These are phyloP conservation scores for Chlorops oryzae DNA, from an alignment of 1,140 invertebrate species.

Conservation along the genomic window DNA sequence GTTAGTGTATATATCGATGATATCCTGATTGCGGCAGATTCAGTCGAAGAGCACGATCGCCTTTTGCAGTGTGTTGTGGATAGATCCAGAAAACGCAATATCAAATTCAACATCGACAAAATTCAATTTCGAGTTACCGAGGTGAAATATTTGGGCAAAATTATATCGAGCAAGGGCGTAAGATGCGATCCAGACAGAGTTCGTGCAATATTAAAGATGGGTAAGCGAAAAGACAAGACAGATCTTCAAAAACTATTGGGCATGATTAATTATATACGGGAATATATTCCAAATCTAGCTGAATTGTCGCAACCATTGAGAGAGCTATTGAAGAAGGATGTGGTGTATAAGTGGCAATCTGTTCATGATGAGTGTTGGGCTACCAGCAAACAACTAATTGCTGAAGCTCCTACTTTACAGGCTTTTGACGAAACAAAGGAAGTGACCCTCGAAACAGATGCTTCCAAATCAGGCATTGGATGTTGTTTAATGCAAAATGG, in stretches of 20 bases:
- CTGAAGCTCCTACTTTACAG: slow-evolving; percentile 20
- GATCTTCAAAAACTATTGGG: slow-evolving; percentile 31
- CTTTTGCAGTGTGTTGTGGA: too few relatives aligned
- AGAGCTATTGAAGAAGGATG: slow-evolving; percentile 23
- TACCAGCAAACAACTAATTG: slow-evolving; percentile 28
- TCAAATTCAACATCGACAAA: too few relatives aligned
- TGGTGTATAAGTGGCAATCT: slow-evolving; percentile 23
- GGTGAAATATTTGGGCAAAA: slow-evolving; percentile 35
- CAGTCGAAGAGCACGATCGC: too few relatives aligned
- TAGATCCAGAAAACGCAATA: too few relatives aligned
- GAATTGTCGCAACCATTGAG: slow-evolving; percentile 18
- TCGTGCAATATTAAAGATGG: slow-evolving; percentile 22
- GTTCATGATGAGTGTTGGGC: slow-evolving; percentile 24
- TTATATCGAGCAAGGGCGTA: slow-evolving; percentile 21
- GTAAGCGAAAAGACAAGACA: slow-evolving; percentile 23
- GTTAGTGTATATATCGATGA: too few relatives aligned
- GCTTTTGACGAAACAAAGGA: slow-evolving; percentile 26
- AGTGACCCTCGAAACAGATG: slow-evolving; percentile 32
- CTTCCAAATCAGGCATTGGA: slow-evolving; percentile 30
- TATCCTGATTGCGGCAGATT: too few relatives aligned
- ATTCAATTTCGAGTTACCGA: slow-evolving; percentile 19
- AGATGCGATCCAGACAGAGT: slow-evolving; percentile 22
- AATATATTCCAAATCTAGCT: slow-evolving; percentile 27
- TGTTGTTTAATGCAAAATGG: slow-evolving; percentile 21
- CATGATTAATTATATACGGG: slow-evolving; percentile 24